Evolutionary conservation across 2,888 invertebrate genomes (phyloP), one percentile per base, ranked within the genome.

Genomic region (Halocaridina rubra): DNA sequence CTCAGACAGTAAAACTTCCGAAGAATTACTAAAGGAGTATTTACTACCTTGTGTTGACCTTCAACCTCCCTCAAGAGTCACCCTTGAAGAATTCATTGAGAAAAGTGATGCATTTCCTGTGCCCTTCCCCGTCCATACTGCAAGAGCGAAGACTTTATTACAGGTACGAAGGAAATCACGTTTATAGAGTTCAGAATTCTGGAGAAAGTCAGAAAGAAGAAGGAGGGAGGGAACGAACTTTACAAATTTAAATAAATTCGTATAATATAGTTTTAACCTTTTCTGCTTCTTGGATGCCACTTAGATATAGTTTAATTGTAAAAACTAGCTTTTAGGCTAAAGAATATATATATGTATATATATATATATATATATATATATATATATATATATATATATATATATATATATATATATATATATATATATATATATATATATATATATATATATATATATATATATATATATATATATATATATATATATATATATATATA

Each of bases 71-170:
- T 61, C 77, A n/a, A 30, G 10, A 16, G 78, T 78, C 24, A 78
- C 72, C 10, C 61, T 84, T 1, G 46, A 78, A 22, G 82, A 84
- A 13, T 32, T 84, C 16, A 27, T 84, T 7, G 30, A 69, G 4
- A 33, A 16, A 16, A 84, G 82, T 24, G 69, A 84, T 3, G 5
- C 22, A 0, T 84, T 84, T 24, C 53, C 69, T 10, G 61, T 78
- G 1, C 46, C 72, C 1, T 84, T 84, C 22, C 82, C 82, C 2
- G 59, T 72, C 7, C 57, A 84, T 32, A 61, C 82, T 5, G 82
- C 82, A 13, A 57, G 82, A n/a, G 57, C 64, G 10, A 57, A 71
- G 30, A 78, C 72, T 3, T 59, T 80, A 32, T 30, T 74, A 3
- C 24, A 80, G 80, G 80, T 74, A 19, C n/a, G 80, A 29, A 30